phyloP scores from a whole-genome alignment of 1,140 invertebrate species.

The Oedothorax gibbosus region DNA sequence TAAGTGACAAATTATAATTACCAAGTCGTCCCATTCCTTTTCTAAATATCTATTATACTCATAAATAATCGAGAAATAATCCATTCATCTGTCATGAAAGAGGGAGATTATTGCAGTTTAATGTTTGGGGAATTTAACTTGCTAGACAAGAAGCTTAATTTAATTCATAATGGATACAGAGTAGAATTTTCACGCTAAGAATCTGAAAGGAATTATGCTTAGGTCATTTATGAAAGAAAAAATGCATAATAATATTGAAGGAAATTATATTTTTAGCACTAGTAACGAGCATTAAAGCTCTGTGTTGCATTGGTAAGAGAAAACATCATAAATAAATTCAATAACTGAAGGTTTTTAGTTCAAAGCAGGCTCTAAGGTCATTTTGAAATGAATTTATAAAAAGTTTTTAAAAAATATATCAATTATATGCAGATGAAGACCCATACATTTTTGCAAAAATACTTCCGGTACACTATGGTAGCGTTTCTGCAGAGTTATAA shows the following conservation, averaged over 20 bases:
- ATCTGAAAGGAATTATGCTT: conserved; percentile 2
- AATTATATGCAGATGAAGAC: no score
- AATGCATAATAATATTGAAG: conserved; percentile 6
- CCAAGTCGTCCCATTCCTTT: conserved; percentile 20
- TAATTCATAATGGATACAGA: conserved; percentile 39
- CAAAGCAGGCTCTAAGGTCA: no score
- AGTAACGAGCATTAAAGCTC: conserved; percentile 16
- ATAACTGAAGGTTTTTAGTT: neutral
- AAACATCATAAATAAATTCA: conserved; percentile 18
- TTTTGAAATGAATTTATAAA: no score
- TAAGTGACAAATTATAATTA: conserved; percentile 52
- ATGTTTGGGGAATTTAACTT: conserved; percentile 44
- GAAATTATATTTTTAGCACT: conserved; percentile 25
- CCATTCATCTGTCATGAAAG: conserved; percentile 37
- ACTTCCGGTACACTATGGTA: no score
- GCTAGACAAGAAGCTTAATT: conserved; percentile 19
- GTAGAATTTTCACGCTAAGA: conserved; percentile 13
- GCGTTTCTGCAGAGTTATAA: no score
- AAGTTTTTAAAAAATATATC: no score
- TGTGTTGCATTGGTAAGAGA: conserved; percentile 1
- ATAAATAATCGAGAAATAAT: conserved; percentile 25
- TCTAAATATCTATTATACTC: conserved; percentile 32
- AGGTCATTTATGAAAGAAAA: conserved; percentile 20
- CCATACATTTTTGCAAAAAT: no score
- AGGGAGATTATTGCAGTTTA: conserved; percentile 18